Conservation (phyloP, 2,113 vertebrate genomes). For the Symphodus melops region DNA sequence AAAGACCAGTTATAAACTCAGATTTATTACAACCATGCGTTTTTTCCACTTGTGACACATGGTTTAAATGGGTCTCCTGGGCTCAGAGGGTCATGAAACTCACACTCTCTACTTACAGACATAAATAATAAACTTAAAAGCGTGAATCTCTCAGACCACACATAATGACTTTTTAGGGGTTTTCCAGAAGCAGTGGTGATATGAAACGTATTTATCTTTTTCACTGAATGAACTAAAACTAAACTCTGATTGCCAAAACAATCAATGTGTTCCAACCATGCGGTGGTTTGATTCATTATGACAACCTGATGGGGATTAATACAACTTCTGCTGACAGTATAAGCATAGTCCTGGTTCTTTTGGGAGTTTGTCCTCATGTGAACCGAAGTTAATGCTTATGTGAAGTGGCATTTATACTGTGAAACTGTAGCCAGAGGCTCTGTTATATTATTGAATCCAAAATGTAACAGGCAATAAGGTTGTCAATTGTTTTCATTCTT, state of each 20-base stretch:
- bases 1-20: background rate
- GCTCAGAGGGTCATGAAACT: slow-evolving; percentile 9
- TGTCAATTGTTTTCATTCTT: no score
- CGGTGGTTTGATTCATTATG: slow-evolving; percentile 27
- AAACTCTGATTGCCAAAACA: slow-evolving; percentile 2
- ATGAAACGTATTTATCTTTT: background rate
- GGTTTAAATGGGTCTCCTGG: slow-evolving; percentile 25
- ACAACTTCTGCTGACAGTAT: slow-evolving; percentile 22
- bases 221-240: slow-evolving; percentile 8
- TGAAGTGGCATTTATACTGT: background rate
- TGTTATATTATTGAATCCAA: background rate
- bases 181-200: background rate
- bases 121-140: slow-evolving; percentile 11
- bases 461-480: background rate
- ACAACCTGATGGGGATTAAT: slow-evolving; percentile 41
- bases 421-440: background rate
- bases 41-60: slow-evolving; percentile 11
- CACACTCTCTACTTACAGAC: background rate
- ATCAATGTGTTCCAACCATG: background rate
- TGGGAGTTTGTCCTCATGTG: slow-evolving; percentile 1
- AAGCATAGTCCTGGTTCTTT: background rate
- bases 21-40: slow-evolving; percentile 9
- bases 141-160: slow-evolving; percentile 44
- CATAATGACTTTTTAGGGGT: background rate
- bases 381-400: slow-evolving; percentile 4